Conservation (phyloP, 2,113 vertebrate species). For the Lagopus muta region DNA sequence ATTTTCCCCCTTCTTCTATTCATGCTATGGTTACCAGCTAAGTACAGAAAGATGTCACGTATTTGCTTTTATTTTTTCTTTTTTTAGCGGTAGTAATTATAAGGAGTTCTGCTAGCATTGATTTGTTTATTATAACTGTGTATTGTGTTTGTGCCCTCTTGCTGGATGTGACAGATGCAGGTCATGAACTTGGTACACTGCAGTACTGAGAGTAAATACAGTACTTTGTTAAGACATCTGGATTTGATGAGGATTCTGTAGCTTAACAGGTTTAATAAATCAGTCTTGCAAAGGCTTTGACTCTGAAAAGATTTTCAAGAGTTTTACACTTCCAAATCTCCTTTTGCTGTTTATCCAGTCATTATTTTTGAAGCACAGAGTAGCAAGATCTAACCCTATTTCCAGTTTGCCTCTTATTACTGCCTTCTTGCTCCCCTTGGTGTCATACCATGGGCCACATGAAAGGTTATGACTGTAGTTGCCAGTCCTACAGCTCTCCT, state of each 20-base stretch:
- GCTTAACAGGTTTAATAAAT: not conserved
- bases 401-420: accelerated
- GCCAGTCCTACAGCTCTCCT: not conserved
- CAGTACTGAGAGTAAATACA: not conserved
- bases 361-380: not conserved
- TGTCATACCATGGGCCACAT: not conserved
- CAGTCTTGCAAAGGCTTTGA: not conserved
- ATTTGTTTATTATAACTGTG: not conserved
- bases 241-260: not conserved
- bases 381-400: not conserved
- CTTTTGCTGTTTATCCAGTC: not conserved
- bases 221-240: not conserved
- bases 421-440: not conserved
- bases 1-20: not conserved
- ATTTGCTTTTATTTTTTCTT: not conserved
- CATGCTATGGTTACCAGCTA: not conserved
- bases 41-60: not conserved
- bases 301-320: not conserved
- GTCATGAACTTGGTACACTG: not conserved
- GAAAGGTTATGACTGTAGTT: not conserved
- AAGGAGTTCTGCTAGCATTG: not conserved
- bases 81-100: not conserved
- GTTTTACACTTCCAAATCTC: not conserved
- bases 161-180: not conserved
- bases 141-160: not conserved